Conservation (phyloP, 2,888 invertebrate genomes). For the Eulithis prunata region DNA sequence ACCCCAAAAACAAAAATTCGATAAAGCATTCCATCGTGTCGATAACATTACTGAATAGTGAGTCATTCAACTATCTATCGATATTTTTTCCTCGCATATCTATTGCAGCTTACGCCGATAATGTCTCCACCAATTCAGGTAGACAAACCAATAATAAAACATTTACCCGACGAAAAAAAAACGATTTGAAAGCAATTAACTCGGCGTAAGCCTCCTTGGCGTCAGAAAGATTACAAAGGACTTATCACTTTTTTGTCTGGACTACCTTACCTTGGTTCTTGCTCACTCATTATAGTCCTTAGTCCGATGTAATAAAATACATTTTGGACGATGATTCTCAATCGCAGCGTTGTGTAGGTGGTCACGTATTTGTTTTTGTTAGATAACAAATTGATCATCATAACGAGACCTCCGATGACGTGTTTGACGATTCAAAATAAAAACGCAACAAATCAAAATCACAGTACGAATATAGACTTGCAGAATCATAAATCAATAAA, state of each 20-base stretch:
- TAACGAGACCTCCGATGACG: conserved; percentile 68
- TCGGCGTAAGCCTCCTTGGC: conserved; percentile 75
- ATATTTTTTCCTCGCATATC: conserved; percentile 61
- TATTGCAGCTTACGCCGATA: conserved; percentile 56
- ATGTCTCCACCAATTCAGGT: conserved; percentile 79
- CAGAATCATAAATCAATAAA: conserved; percentile 27
- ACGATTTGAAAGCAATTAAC: conserved; percentile 79
- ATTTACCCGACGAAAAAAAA: conserved; percentile 70
- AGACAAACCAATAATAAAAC: conserved; percentile 76
- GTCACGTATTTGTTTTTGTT: conserved; percentile 75
- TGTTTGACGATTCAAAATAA: conserved; percentile 42
- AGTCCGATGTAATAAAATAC: conserved; percentile 44
- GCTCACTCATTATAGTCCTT: conserved; percentile 44
- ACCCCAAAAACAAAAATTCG: conserved; percentile 59
- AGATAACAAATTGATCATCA: conserved; percentile 76
- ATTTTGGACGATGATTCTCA: conserved; percentile 36
- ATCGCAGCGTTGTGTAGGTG: conserved; percentile 62
- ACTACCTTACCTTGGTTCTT: conserved; percentile 19
- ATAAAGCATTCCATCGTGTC: conserved; percentile 60
- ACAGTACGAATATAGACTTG: conserved; percentile 18
- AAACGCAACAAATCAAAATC: conserved; percentile 7
- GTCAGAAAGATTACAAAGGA: conserved; percentile 81
- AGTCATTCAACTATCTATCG: conserved; percentile 56
- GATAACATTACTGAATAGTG: conserved; percentile 67
- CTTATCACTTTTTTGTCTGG: conserved; percentile 75